Base-by-base conservation (phyloP, 2,888 invertebrate genomes). In the Gnatocerus cornutus region DNA sequence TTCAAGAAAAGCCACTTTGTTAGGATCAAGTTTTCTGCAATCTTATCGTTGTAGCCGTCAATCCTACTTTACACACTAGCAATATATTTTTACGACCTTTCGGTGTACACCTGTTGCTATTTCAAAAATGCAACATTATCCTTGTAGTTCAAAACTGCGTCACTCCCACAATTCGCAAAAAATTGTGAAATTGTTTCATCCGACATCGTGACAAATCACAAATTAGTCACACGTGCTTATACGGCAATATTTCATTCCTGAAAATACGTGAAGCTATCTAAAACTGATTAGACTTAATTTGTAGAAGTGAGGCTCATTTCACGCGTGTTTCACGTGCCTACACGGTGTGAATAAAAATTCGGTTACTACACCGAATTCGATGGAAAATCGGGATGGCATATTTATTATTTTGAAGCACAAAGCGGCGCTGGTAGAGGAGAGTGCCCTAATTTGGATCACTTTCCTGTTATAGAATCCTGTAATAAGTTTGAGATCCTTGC, bases 71-170 rank as follows among this genome's bases (percentile, higher is more conserved):
- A 50, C 16, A 12, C 27, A 3, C 4, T 37, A 33, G 46, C 46
- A 16, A 59, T 59, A 10, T 46, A 59, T 59, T 59, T 59, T 59
- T 59, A 59, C 33, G 46, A 59, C 29, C 58, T 43, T 55, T 59
- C 59, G 59, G 45, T 59, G 37, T 59, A 46, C 59, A 59, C 59
- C 59, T 59, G 59, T 33, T 33, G 45, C 46, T 59, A 59, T 59
- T 59, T 59, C n/a, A 59, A 59, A 46, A 59, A 59, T 46, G 59
- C 59, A 59, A 14, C 41, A 30, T 29, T 55, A 59, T 59, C 59
- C 59, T 59, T 59, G 55, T 55, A 21, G 13, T 41, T 7, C 27
- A 12, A 29, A 37, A 46, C 14, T 46, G 46, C 46, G 46, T 59
- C 59, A 58, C 58, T 43, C 59, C 59, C n/a, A 50, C 48, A 13